Evolutionary conservation across 2,888 invertebrate genomes (phyloP).

Genomic region (Acanthosepion lycidas): DNA sequence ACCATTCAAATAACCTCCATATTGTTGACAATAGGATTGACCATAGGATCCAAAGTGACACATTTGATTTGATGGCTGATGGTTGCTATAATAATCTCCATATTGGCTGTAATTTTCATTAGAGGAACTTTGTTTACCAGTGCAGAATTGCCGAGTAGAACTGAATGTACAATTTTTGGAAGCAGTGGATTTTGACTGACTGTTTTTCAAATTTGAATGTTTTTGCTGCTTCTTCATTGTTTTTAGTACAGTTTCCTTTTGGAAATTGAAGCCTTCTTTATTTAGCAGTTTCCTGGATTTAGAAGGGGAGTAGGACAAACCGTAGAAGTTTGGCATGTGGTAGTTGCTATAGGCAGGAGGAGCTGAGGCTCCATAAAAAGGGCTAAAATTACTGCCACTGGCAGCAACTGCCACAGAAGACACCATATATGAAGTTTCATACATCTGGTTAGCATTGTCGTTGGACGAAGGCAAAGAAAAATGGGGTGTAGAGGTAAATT

Average conservation of each 20-base stretch:
- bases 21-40: neutral
- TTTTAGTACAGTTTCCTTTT: neutral
- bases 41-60: neutral
- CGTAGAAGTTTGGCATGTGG: neutral
- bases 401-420: slow-evolving; percentile 39
- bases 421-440: neutral
- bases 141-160: neutral
- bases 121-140: neutral
- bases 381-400: neutral
- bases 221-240: neutral
- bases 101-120: neutral
- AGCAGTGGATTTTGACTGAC: neutral
- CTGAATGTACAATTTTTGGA: neutral
- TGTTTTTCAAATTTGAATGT: neutral
- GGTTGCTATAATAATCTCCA: neutral
- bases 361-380: neutral
- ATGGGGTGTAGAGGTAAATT: neutral
- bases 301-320: neutral
- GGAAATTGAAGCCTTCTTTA: neutral
- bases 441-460: slow-evolving; percentile 12
- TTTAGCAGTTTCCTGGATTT: neutral
- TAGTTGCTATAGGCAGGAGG: slow-evolving; percentile 11
- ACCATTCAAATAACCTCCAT: neutral
- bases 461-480: neutral
- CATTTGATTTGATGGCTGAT: neutral